These are phyloP conservation scores for Corapipo altera DNA, from an alignment of 2,113 vertebrate genomes.

Conservation along the genomic window DNA sequence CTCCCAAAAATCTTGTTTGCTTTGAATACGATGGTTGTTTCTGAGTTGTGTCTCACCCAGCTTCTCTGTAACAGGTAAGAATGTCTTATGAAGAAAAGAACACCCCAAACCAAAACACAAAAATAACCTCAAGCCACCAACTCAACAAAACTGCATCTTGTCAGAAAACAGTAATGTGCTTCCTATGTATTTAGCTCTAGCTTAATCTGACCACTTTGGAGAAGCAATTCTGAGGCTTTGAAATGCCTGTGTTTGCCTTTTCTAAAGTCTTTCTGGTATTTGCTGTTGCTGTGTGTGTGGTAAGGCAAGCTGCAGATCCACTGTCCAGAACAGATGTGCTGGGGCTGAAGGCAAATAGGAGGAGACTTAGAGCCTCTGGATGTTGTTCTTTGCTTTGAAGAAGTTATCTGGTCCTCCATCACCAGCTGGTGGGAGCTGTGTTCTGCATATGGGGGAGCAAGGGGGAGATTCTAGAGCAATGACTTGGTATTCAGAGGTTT, in stretches of 20 bases:
- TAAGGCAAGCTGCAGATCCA: background rate
- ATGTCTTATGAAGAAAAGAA: background rate
- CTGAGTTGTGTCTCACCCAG: background rate
- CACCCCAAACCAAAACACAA: background rate
- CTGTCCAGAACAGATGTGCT: background rate
- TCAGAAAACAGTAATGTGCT: background rate
- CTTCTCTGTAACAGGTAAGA: background rate
- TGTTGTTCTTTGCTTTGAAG: background rate
- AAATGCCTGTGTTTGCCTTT: background rate
- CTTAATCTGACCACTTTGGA: background rate
- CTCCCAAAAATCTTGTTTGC: background rate
- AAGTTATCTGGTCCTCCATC: background rate
- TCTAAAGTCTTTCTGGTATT: background rate
- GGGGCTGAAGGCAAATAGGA: background rate
- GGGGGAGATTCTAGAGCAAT: accelerated
- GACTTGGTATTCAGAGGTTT: background rate
- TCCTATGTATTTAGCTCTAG: background rate
- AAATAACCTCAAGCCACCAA: background rate
- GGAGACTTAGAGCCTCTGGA: background rate
- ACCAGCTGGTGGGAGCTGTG: background rate
- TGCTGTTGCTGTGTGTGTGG: background rate
- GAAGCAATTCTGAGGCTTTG: background rate
- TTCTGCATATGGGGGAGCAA: background rate
- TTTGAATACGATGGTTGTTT: background rate
- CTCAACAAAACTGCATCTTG: background rate